Base-by-base conservation (phyloP, 1,140 invertebrate species). In the Apis cerana region DNA sequence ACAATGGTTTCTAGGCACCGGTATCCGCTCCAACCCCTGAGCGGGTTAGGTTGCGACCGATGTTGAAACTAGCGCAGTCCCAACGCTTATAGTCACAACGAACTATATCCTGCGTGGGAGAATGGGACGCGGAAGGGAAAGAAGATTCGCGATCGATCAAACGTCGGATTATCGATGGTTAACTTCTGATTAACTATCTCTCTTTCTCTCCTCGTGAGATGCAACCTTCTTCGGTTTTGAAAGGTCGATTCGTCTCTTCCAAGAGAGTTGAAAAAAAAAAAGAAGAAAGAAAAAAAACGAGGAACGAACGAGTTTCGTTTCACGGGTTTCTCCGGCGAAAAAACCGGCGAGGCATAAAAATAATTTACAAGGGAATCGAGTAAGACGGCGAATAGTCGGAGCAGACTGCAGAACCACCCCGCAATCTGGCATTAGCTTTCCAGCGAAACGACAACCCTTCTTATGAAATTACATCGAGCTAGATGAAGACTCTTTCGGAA, bases 1-100 rank as follows among this genome's bases (percentile, higher is more conserved):
- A 69, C 70, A 65, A 70, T 82, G 67, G 67, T 76, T 78, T 59
- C 80, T 67, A 68, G 62, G 23, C 65, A n/a, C 59, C n/a, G 9
- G 81, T 82, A 78, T 78, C 81, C 71, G 58, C 75, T 67, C 70
- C 56, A 19, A 50, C 43, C 79, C 27, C 74, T 59, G 76, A 68
- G 75, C 67, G 58, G 75, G 81, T 82, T 76, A 76, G 62, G 82
- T 67, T 80, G 79, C 62, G 19, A 54, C 67, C 75, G 82, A 56
- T 82, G 85, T 85, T 79, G 86, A 85, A 87, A 82, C 81, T 87
- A 62, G 78, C 71, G 59, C 65, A 85, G 64, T 75, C 79, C 54
- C 59, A 87, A 23, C 68, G 72, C 68, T 87, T 83, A 50, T 52
- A 33, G 59, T 17, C 54, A 59, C 76, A 61, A 19, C 23, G 76